phyloP scores from a whole-genome alignment of 2,797 vertebrate genomes.

The Melanotaenia maccullochi region DNA sequence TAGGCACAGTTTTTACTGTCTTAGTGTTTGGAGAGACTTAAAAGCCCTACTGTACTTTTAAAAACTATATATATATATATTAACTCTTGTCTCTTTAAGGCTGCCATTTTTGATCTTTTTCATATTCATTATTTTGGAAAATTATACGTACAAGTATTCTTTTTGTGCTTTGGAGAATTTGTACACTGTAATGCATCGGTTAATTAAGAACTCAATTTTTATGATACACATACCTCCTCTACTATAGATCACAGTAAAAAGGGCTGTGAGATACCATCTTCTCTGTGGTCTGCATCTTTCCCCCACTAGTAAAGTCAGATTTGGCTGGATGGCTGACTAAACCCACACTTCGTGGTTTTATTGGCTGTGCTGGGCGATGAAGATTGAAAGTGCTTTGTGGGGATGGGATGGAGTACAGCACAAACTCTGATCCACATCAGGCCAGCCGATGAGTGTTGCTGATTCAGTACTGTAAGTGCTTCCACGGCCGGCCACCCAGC shows the following conservation, averaged over 20 bases:
- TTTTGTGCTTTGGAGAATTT: background rate
- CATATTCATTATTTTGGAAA: no score
- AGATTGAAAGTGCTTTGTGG: conserved; percentile 51
- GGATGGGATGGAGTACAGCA: conserved; percentile 15
- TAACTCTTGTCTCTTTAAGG: background rate
- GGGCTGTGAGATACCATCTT: conserved; percentile 27
- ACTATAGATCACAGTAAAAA: conserved; percentile 16
- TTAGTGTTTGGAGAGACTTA: background rate
- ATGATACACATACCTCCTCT: background rate
- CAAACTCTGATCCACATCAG: conserved; percentile 25
- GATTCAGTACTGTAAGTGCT: conserved; percentile 70
- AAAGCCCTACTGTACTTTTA: background rate
- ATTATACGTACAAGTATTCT: background rate
- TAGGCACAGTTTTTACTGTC: background rate
- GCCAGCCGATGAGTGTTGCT: conserved; percentile 61
- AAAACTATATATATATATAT: background rate
- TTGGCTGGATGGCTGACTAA: conserved; percentile 19
- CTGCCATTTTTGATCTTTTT: no score
- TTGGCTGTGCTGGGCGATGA: conserved; percentile 51
- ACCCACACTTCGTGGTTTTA: conserved; percentile 59
- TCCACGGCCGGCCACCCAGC: conserved; percentile 74
- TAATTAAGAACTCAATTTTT: conserved; percentile 7
- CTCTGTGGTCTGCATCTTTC: conserved; percentile 38
- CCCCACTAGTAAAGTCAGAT: conserved; percentile 35
- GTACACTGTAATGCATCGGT: background rate